phyloP scores from a whole-genome alignment of 2,113 vertebrate species.

The Candoia aspera region DNA sequence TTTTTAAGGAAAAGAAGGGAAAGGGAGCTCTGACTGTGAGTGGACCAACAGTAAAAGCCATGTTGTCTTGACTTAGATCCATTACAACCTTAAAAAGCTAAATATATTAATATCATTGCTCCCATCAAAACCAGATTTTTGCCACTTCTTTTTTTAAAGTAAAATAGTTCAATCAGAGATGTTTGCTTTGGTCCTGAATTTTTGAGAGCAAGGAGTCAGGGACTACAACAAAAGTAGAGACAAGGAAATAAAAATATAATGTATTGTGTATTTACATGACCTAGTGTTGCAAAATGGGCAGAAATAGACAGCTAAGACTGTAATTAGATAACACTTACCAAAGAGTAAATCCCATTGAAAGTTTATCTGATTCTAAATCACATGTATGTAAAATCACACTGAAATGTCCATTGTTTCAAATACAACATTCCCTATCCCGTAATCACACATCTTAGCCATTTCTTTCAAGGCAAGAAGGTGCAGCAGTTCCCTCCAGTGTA shows the following conservation, averaged over 20 bases:
- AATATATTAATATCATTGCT: neutral
- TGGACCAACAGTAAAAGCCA: neutral
- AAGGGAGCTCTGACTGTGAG: neutral
- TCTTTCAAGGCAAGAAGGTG: neutral
- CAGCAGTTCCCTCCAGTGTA: neutral
- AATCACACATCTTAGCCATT: neutral
- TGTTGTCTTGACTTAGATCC: neutral
- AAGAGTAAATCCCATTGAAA: neutral
- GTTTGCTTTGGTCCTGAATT: neutral
- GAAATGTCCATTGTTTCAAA: neutral
- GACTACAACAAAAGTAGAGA: neutral
- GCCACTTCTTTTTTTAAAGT: neutral
- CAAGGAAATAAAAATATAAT: neutral
- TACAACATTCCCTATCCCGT: neutral
- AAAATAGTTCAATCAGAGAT: neutral
- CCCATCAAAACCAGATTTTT: neutral
- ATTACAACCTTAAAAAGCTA: neutral
- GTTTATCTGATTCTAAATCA: neutral
- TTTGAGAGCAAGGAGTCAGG: neutral
- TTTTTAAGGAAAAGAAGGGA: neutral
- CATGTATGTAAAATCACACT: neutral
- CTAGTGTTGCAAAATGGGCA: neutral
- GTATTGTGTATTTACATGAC: neutral
- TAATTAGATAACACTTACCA: neutral
- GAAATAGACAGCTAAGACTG: neutral